Percentiles rank a stretch among this genome's conserved stretches.
Conservation (phyloP, 1,140 invertebrate genomes). For the Sitobion miscanthi region DNA sequence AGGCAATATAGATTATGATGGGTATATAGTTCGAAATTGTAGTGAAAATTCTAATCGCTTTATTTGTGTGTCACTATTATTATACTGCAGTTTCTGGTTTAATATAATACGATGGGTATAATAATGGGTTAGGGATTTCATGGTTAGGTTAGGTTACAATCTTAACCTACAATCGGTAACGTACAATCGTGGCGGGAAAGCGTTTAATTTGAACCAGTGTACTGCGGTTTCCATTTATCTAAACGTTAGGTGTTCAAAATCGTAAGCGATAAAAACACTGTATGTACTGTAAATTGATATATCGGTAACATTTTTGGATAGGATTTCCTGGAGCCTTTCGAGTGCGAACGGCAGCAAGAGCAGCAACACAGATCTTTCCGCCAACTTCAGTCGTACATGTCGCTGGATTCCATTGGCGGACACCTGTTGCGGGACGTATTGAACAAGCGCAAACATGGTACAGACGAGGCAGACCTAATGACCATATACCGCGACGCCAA, state of each 20-base stretch:
- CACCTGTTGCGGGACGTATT: neutral
- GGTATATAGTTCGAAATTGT: no score
- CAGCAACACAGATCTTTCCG: neutral
- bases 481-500: neutral
- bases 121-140: neutral
- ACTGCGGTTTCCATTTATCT: neutral
- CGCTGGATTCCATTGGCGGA: neutral
- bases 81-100: no score
- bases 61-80: no score
- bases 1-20: no score
- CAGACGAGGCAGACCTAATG: neutral
- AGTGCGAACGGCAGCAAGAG: conserved; percentile 7
- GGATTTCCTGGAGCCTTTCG: conserved; percentile 27
- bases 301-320: neutral
- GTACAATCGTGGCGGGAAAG: neutral
- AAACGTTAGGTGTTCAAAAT: neutral
- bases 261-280: no score
- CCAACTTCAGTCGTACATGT: conserved; percentile 18
- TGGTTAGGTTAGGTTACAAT: neutral
- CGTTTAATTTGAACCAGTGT: neutral
- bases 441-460: neutral
- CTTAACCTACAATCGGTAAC: neutral
- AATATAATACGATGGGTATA: neutral
- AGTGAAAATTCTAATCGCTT: no score
- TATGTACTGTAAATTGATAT: neutral